Percentiles rank a stretch among this genome's conserved stretches.
These are phyloP conservation scores for Diaprepes abbreviatus DNA, from an alignment of 2,888 invertebrate genomes.

Conservation along the genomic window DNA sequence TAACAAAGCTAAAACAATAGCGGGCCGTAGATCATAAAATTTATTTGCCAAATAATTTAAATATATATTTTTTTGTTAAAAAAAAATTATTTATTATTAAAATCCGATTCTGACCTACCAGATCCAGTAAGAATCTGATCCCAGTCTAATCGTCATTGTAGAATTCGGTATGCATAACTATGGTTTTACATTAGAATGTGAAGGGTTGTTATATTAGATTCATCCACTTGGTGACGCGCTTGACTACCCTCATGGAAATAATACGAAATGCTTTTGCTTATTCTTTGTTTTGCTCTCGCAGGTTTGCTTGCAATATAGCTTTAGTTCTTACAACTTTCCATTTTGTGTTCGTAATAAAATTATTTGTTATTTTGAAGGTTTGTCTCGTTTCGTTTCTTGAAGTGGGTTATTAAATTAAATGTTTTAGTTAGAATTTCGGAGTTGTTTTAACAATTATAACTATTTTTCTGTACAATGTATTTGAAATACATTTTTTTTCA, in stretches of 20 bases:
- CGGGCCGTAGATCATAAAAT: no score
- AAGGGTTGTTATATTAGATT: conserved; percentile 64
- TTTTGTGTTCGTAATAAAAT: conserved; percentile 33
- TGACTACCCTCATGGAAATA: conserved; percentile 63
- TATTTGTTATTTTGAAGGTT: conserved; percentile 30
- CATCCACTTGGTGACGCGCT: conserved; percentile 64
- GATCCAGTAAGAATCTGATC: conserved; percentile 33
- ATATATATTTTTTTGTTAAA: no score
- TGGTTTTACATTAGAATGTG: conserved; percentile 66
- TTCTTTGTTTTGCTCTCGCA: conserved; percentile 50
- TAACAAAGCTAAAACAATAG: no score
- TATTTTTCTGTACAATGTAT: no score
- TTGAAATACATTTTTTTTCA: no score
- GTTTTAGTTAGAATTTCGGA: not conserved
- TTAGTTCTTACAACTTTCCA: conserved; percentile 50
- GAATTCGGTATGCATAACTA: conserved; percentile 66
- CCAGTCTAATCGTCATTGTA: conserved; percentile 60
- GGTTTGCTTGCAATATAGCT: conserved; percentile 55
- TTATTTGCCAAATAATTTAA: no score
- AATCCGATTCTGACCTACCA: conserved; percentile 18
- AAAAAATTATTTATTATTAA: no score
- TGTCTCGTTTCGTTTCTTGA: conserved; percentile 3
- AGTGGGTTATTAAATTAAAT: not conserved
- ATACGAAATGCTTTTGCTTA: conserved; percentile 63
- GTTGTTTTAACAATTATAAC: not conserved